Conservation (phyloP, 2,113 vertebrate genomes). For the Elephantulus edwardii region DNA sequence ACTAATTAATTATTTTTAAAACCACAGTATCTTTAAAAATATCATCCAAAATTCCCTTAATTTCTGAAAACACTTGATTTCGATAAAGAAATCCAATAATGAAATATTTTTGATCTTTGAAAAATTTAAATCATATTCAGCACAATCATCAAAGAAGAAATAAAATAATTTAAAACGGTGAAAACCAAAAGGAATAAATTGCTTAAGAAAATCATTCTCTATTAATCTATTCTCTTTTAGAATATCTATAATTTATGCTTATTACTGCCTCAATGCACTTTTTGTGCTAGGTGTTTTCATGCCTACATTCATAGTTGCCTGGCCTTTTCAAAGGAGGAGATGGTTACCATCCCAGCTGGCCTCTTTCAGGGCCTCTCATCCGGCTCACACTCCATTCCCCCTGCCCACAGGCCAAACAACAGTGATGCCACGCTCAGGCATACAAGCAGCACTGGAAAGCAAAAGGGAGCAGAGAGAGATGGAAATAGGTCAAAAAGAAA, state of each 20-base stretch:
- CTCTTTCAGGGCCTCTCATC: accelerated
- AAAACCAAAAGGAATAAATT: no score
- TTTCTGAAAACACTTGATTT: no score
- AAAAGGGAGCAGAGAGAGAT: not conserved
- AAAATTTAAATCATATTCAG: no score
- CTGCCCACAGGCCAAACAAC: not conserved
- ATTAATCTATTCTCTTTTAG: not conserved
- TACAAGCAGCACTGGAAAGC: not conserved
- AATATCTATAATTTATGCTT: not conserved
- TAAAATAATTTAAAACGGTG: no score
- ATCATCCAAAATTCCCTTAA: no score
- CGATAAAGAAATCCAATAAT: no score
- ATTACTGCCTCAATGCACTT: not conserved
- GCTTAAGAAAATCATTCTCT: no score
- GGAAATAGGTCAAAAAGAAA: not conserved
- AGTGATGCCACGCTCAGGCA: accelerated
- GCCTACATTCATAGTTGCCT: accelerated
- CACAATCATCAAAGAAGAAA: no score
- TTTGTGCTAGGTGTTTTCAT: not conserved
- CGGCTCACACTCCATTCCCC: not conserved
- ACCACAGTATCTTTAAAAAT: no score
- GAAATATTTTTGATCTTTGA: no score
- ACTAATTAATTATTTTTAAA: no score
- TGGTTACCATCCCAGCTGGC: not conserved
- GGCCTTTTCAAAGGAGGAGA: not conserved